These are phyloP conservation scores for Epinephelus coioides DNA, from an alignment of 2,797 vertebrate species.

Conservation along the genomic window DNA sequence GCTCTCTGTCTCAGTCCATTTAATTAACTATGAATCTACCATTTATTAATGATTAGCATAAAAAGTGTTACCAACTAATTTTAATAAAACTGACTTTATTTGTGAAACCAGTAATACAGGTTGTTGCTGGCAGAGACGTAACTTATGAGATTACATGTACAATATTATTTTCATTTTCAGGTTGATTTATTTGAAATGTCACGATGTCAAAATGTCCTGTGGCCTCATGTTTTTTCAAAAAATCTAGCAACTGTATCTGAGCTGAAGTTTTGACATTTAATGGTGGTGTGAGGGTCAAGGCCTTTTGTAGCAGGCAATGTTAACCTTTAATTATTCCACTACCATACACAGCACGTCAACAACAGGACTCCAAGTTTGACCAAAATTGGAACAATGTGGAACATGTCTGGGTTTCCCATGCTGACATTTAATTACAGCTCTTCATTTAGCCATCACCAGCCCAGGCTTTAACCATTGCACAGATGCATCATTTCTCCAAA, in stretches of 20 bases:
- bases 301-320: constrained; percentile 9
- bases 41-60: too few relatives aligned
- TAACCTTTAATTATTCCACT: constrained; percentile 36
- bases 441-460: constrained; percentile 1
- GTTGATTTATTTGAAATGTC: constrained; percentile 17
- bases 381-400: neutral
- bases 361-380: constrained; percentile 17
- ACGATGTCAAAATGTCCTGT: constrained; percentile 17
- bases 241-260: neutral
- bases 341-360: constrained; percentile 9
- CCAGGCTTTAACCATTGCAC: neutral
- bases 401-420: constrained; percentile 5
- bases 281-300: constrained; percentile 17
- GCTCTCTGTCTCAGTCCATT: too few relatives aligned
- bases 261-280: constrained; percentile 43
- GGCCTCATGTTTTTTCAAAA: constrained; percentile 6
- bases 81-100: neutral
- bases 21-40: too few relatives aligned
- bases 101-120: neutral
- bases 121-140: neutral
- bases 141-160: neutral
- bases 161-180: neutral
- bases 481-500: neutral
- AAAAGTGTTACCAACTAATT: neutral
- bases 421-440: constrained; percentile 1